Percentiles rank a stretch among this genome's conserved stretches.
phyloP scores from a whole-genome alignment of 2,113 vertebrate species.

The Gambusia affinis region DNA sequence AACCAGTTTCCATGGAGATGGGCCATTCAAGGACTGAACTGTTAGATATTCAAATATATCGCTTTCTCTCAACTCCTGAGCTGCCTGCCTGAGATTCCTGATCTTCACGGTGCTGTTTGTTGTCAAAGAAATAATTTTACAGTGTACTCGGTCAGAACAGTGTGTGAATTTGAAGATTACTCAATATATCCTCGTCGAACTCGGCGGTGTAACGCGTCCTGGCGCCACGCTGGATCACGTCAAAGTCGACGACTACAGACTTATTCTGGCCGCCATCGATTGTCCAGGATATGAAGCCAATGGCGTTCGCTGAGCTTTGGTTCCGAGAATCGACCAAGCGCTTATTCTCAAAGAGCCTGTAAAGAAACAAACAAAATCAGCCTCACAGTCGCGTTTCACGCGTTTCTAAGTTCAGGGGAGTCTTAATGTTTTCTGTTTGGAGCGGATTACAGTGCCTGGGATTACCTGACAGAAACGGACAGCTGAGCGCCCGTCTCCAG shows the following conservation, averaged over 20 bases:
- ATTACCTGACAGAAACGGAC: conserved; percentile 42
- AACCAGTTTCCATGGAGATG: no score
- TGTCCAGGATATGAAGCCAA: background rate
- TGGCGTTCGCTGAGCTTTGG: background rate
- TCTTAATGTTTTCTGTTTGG: background rate
- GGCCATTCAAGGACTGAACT: no score
- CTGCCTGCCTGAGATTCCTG: no score
- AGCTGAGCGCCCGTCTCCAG: conserved; percentile 14
- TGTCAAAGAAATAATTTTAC: no score
- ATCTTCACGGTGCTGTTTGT: no score
- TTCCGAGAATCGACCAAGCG: fast-evolving
- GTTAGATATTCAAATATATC: no score
- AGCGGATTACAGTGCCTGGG: background rate
- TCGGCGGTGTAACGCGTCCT: conserved; percentile 10
- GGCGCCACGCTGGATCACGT: conserved; percentile 8
- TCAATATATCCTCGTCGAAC: fast-evolving
- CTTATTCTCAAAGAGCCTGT: conserved; percentile 33
- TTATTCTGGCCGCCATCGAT: fast-evolving
- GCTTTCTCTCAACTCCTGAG: no score
- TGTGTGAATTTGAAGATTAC: conserved; percentile 35
- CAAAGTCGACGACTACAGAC: conserved; percentile 15
- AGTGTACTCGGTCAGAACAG: background rate
- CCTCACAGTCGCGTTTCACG: background rate
- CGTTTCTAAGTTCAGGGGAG: background rate
- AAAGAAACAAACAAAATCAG: background rate